phyloP scores from a whole-genome alignment of 2,113 vertebrate genomes.

The Hyla sarda region DNA sequence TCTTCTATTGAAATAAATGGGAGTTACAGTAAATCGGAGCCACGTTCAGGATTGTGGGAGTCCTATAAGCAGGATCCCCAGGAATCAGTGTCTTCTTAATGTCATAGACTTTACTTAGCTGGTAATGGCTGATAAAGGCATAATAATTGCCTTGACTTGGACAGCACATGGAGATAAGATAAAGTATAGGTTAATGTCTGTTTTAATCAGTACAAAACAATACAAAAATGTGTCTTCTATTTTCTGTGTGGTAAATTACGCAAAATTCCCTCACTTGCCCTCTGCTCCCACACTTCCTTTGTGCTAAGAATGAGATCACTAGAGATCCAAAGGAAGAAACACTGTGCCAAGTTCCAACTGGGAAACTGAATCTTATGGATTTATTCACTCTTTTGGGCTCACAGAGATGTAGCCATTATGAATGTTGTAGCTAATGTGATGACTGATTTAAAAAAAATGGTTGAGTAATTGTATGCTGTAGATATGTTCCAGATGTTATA shows the following conservation, averaged over 20 bases:
- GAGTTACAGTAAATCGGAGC: background rate
- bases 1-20: background rate
- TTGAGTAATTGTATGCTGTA: no score
- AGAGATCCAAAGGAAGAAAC: background rate
- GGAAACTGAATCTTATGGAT: background rate
- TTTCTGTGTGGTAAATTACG: background rate
- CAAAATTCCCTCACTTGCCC: background rate
- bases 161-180: background rate
- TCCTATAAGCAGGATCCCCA: background rate
- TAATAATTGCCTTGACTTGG: background rate
- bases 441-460: background rate
- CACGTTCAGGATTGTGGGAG: background rate
- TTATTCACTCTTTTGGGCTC: background rate
- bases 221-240: background rate
- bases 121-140: background rate
- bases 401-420: background rate
- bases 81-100: background rate
- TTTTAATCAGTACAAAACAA: background rate
- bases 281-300: constrained; percentile 1
- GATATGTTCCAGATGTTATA: background rate
- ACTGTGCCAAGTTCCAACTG: background rate
- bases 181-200: background rate
- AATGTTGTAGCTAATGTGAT: background rate
- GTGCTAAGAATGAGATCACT: constrained; percentile 6
- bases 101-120: background rate